Evolutionary conservation across 2,888 invertebrate species (phyloP), one percentile per base, ranked within the genome.

Genomic region (Antheraea assamensis): DNA sequence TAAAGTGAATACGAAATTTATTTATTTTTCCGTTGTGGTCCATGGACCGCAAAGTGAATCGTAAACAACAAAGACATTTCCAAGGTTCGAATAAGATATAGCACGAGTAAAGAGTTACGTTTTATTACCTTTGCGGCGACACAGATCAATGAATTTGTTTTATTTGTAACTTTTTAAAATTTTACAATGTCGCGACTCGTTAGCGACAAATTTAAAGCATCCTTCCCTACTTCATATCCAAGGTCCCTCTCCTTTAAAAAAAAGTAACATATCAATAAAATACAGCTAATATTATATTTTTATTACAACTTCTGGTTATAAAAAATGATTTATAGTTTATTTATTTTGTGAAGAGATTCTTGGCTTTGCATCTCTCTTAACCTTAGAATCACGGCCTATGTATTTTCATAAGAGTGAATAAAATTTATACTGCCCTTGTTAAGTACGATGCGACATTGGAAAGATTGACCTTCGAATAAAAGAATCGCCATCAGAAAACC

Each of bases 401-500:
- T 79, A 78, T 79, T 79, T 83, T 79, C 78, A 83, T 76, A 73
- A 76, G 82, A 86, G 85, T 88, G 87, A 88, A 82, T 82, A 82
- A 82, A 84, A 77, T 78, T 75, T 82, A 88, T 85, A 83, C 58
- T 83, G 82, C 82, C 87, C 85, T 87, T 88, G 86, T 75, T 75
- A 76, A 78, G 78, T 80, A 81, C 80, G 76, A 70, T 76, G 68
- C 84, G 86, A 86, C 85, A 87, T 87, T 89, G 87, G 76, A 76
- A 76, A 58, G 68, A 58, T 35, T 72, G 81, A 85, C 86, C 87
- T 87, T 87, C 81, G 49, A 76, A 81, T 79, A 80, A 76, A 75
- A 80, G 77, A 64, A 82, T 79, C 76, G 70, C 52, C 79, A 88
- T 88, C 87, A 87, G 82, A 85, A 87, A 89, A 88, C 77, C 86